Evolutionary conservation across 2,888 invertebrate genomes (phyloP), one percentile per base, ranked within the genome.

Genomic region (Stomorhina lunata): DNA sequence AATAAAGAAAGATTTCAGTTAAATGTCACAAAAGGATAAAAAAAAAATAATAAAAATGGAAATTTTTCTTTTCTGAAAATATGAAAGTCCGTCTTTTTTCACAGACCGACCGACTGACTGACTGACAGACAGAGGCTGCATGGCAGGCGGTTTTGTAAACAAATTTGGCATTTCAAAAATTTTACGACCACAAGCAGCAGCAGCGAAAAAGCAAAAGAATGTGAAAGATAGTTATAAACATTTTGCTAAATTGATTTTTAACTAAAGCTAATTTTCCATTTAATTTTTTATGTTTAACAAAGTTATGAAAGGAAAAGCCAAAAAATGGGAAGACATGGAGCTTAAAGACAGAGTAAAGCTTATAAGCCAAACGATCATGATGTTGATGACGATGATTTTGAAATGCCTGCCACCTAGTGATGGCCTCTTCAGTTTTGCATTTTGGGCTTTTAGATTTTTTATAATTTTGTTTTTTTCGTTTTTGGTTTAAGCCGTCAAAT

Each of bases 21-120:
- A 68, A 68, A 78, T 78, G 63, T 65, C 78, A 81, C 68, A 65
- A 63, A 69, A 78, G 78, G 63, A 73, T 61, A 66, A 81, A 76
- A 50, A 29, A 40, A 57, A 40, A 68, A 59, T 25, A 2, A 25
- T 43, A 65, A 25, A 20, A 7, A 10, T 12, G 17, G 29, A 66
- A 45, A n/a, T n/a, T n/a, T n/a, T n/a, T n/a, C n/a, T n/a, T n/a
- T n/a, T n/a, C n/a, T n/a, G n/a, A n/a, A n/a, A n/a, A n/a, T n/a
- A n/a, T n/a, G n/a, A n/a, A n/a, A n/a, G n/a, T n/a, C n/a, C n/a
- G n/a, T n/a, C n/a, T 15, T 50, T 57, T 27, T 53, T 43, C 37
- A 69, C 34, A 40, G 34, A 27, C 59, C 17, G 15, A 50, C 48
- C 17, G 59, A 48, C 17, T 29, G 22, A 10, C 20, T 48, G 61